Conservation (phyloP, 2,888 invertebrate genomes). For the Idaea aversata region DNA sequence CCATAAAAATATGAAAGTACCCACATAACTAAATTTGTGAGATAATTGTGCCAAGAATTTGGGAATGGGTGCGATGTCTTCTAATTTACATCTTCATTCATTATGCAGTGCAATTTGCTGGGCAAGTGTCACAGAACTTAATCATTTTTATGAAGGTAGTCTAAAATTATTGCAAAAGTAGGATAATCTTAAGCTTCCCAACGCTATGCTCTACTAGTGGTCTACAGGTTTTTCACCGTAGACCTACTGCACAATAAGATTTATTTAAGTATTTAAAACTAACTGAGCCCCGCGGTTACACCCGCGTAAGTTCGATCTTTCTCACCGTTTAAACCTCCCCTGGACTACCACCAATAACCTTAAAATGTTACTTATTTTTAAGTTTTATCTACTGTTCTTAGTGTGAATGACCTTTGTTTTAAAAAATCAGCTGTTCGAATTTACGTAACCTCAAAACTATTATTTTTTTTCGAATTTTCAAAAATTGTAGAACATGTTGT, state of each 20-base stretch:
- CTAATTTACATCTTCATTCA: not conserved
- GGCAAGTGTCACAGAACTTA: not conserved
- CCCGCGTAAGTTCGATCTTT: no score
- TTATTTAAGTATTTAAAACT: no score
- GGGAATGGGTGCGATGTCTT: not conserved
- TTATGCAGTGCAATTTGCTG: not conserved
- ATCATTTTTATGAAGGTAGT: not conserved
- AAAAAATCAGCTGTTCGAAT: no score
- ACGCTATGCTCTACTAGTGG: not conserved
- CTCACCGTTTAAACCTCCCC: no score
- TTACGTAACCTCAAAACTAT: no score
- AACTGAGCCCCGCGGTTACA: no score
- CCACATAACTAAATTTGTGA: not conserved
- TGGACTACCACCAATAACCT: no score
- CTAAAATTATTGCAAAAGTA: not conserved
- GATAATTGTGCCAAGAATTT: not conserved
- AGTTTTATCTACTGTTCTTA: no score
- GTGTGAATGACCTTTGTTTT: no score
- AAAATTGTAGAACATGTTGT: no score
- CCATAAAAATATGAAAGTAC: not conserved
- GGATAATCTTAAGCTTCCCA: not conserved
- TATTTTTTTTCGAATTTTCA: no score
- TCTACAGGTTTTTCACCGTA: not conserved
- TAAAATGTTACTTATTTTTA: no score
- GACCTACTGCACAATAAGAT: not conserved